Conservation (phyloP, 2,113 vertebrate genomes). For the Larimichthys crocea region DNA sequence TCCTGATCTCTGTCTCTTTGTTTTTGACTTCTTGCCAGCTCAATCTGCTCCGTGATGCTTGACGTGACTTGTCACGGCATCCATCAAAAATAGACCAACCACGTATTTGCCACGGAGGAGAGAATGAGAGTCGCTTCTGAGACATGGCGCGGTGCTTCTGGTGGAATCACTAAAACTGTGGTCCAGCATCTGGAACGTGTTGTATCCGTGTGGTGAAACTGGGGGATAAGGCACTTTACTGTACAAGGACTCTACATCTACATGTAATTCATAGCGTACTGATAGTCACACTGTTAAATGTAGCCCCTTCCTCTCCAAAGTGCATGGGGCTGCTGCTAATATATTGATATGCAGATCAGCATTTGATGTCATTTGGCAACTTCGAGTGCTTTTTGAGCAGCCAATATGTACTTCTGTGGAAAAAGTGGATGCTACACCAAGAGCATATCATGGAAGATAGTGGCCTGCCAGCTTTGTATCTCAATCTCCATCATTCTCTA, state of each 20-base stretch:
- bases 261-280: background rate
- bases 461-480: constrained; percentile 29
- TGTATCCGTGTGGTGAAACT: no score
- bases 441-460: constrained; percentile 53
- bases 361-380: constrained; percentile 48
- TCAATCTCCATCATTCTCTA: constrained; percentile 36
- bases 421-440: constrained; percentile 14
- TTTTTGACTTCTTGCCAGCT: no score
- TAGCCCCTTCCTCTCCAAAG: constrained; percentile 3
- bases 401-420: constrained; percentile 26
- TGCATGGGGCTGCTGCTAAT: constrained; percentile 23
- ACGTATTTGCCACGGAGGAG: no score
- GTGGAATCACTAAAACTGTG: no score
- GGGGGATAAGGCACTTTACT: background rate
- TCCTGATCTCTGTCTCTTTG: no score
- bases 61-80: no score
- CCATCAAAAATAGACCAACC: no score
- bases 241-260: background rate
- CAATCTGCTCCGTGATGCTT: no score
- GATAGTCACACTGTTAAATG: background rate
- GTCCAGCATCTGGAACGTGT: no score
- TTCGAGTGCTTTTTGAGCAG: constrained; percentile 1
- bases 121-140: no score
- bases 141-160: no score
- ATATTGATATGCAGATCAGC: constrained; percentile 47